phyloP scores from a whole-genome alignment of 1,140 invertebrate genomes.

The Venustaconcha ellipsiformis region DNA sequence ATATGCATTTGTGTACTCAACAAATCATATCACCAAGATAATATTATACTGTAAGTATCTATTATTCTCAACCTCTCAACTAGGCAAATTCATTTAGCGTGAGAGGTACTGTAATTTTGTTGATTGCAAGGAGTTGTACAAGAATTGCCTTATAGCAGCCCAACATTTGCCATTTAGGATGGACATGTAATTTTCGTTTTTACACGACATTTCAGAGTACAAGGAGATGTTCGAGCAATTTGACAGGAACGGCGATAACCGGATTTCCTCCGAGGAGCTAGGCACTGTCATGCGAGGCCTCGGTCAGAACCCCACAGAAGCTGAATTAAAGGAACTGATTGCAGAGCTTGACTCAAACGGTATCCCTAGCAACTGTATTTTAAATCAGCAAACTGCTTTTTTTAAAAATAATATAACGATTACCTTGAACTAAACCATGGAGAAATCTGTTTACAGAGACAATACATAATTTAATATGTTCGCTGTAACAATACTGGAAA shows the following conservation, averaged over 20 bases:
- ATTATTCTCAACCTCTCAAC: background rate
- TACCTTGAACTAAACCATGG: background rate
- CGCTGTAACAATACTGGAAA: background rate
- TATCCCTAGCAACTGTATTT: conserved; percentile 47
- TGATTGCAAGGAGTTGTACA: background rate
- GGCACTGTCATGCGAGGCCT: conserved; percentile 41
- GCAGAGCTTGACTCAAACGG: conserved; percentile 88
- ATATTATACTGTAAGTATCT: background rate
- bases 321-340: conserved; percentile 76
- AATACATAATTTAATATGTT: background rate
- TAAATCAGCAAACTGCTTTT: background rate
- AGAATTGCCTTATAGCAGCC: background rate
- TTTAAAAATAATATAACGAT: background rate
- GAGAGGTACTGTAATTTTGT: too few species aligned
- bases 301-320: conserved; percentile 35
- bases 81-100: too few species aligned
- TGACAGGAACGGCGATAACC: conserved; percentile 72
- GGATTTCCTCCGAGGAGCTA: conserved; percentile 36
- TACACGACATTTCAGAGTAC: conserved; percentile 78
- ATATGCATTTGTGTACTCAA: background rate
- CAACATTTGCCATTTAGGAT: background rate
- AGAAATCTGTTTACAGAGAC: background rate
- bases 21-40: background rate
- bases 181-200: background rate
- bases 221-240: conserved; percentile 98